These are phyloP conservation scores for Trichechus manatus DNA, from an alignment of 2,113 vertebrate genomes.

Conservation along the genomic window DNA sequence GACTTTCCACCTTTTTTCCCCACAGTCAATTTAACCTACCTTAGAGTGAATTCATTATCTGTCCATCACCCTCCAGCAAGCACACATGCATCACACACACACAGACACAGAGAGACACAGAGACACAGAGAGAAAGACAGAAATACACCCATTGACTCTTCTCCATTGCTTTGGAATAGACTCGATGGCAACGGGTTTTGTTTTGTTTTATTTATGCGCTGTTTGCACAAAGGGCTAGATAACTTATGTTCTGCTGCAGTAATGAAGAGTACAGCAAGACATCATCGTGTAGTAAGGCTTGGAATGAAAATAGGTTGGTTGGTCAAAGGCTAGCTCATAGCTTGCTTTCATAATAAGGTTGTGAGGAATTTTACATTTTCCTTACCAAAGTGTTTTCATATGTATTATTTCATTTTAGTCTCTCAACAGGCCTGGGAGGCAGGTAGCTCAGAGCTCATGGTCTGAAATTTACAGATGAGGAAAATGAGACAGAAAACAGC, in stretches of 20 bases:
- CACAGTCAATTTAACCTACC: slow-evolving; percentile 38
- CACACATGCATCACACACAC: neutral
- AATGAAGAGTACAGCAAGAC: neutral
- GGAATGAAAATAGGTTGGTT: slow-evolving; percentile 45
- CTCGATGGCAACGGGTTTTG: neutral
- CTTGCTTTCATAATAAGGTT: slow-evolving; percentile 64
- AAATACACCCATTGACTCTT: neutral
- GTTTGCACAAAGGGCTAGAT: neutral
- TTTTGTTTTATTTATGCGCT: neutral
- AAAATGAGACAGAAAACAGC: slow-evolving; percentile 52
- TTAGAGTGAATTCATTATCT: slow-evolving; percentile 49
- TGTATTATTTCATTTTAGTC: slow-evolving; percentile 60
- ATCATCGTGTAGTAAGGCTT: slow-evolving; percentile 4
- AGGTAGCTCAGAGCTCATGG: slow-evolving; percentile 52
- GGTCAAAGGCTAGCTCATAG: slow-evolving; percentile 4
- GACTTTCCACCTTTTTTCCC: neutral
- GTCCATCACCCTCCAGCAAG: neutral
- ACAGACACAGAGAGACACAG: neutral
- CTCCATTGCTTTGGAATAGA: neutral
- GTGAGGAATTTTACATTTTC: slow-evolving; percentile 48
- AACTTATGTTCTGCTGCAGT: slow-evolving; percentile 54
- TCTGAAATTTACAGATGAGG: slow-evolving; percentile 55
- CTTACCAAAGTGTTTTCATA: slow-evolving; percentile 67
- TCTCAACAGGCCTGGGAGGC: slow-evolving; percentile 38
- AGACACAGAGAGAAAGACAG: neutral